Evolutionary conservation across 2,113 vertebrate genomes (phyloP), one percentile per base, ranked within the genome.

Genomic region (Nerophis ophidion): DNA sequence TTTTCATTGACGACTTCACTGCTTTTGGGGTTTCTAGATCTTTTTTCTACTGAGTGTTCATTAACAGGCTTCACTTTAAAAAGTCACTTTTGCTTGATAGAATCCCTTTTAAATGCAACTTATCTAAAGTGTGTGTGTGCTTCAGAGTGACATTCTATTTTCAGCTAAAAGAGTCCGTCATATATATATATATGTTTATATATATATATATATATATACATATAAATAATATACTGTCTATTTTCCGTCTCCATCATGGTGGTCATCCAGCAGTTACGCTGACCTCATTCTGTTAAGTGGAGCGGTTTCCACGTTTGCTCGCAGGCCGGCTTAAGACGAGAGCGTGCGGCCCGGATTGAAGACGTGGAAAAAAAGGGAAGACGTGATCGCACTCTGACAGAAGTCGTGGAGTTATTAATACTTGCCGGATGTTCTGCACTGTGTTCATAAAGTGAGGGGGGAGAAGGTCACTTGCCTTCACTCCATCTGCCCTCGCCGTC

Each of bases 331-430:
- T 74, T 61, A 71, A 71, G 79, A 71, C 61, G 0, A 56, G 26
- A 35, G 67, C 80, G 67, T 80, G 68, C 66, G 70, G 77, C 80
- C 77, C 81, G 65, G 74, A 53, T 35, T 36, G 7, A 13, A 15
- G 14, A 15, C 14, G 15, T 35, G n/a, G 14, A 82, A 77, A 82
- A 83, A 78, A 81, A 10, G 10, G 3, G 40, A 42, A 42, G 10
- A 8, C 3, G 10, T 11, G 40, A 5, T 76, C 68, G 33, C 70
- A 75, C 62, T 77, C 72, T 82, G 80, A 83, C 77, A 86, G 81
- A 72, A 81, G 79, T 74, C 72, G 83, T 80, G 69, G 74, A 65
- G 82, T 82, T 87, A 84, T 84, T 83, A 83, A 84, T 83, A 87
- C 79, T 81, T 81, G 76, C 77, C 79, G 81, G 79, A 76, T 81